Evolutionary conservation across 2,888 invertebrate species (phyloP).

Genomic region (Mellilla xanthometata): DNA sequence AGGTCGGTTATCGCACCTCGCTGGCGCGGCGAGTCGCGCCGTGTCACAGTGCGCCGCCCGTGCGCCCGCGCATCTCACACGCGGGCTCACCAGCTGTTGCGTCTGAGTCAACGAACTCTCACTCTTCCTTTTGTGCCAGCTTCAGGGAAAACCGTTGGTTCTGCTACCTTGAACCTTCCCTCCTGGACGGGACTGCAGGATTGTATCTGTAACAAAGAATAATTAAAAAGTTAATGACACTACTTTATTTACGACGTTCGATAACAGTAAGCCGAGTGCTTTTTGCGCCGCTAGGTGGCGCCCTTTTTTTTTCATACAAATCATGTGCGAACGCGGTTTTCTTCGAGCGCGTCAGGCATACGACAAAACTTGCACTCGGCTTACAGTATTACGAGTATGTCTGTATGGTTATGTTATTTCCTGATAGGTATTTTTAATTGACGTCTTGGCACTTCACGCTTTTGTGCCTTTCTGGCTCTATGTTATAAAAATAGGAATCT

Average conservation of each 20-base stretch:
- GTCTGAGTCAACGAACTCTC: slow-evolving; percentile 38
- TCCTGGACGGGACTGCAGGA: slow-evolving; percentile 32
- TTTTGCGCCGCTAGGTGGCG: no score
- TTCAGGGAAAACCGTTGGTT: slow-evolving; percentile 34
- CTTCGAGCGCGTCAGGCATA: no score
- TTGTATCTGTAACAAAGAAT: slow-evolving; percentile 27
- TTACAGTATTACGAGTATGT: no score
- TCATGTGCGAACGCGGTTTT: no score
- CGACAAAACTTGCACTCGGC: no score
- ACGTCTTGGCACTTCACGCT: no score
- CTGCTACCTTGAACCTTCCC: slow-evolving; percentile 39
- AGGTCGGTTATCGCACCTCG: slow-evolving; percentile 67
- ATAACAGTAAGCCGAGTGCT: no score
- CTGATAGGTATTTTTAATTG: no score
- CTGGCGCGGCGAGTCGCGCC: slow-evolving; percentile 41
- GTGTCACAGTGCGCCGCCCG: slow-evolving; percentile 51
- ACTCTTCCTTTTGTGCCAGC: slow-evolving; percentile 25
- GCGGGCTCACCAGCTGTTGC: slow-evolving; percentile 42
- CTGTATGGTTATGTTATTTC: no score
- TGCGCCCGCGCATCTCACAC: slow-evolving; percentile 45
- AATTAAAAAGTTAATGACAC: slow-evolving; percentile 10
- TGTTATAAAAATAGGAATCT: no score
- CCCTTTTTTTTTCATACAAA: no score
- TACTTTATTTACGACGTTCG: neutral
- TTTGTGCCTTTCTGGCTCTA: no score